Evolutionary conservation across 2,113 vertebrate genomes (phyloP).

Genomic region (Chaetodon trifascialis): DNA sequence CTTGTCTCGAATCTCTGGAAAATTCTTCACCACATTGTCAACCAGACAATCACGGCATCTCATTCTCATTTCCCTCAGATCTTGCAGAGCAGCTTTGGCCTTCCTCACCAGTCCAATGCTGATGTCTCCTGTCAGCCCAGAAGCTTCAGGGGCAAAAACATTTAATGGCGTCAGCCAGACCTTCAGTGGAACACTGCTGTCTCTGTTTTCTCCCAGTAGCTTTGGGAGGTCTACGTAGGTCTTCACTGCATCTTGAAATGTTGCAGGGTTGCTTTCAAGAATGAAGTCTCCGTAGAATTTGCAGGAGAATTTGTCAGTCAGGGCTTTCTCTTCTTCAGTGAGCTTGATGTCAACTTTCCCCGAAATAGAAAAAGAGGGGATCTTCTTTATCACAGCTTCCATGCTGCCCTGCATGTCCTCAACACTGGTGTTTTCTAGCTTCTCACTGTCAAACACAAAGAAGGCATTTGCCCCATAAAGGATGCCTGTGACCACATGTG

Average conservation of each 20-base stretch:
- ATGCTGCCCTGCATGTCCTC: slow-evolving; percentile 5
- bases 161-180: slow-evolving; percentile 32
- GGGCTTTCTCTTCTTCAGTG: background rate
- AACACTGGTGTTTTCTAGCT: background rate
- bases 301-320: slow-evolving; percentile 29
- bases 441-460: slow-evolving; percentile 48
- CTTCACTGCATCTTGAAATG: slow-evolving; percentile 21
- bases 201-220: background rate
- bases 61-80: rapidly evolving
- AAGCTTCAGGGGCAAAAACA: rapidly evolving
- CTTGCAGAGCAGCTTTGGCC: background rate
- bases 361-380: rapidly evolving
- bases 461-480: background rate
- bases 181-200: slow-evolving; percentile 21
- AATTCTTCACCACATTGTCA: background rate
- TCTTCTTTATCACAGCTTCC: slow-evolving; percentile 30
- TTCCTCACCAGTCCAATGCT: background rate
- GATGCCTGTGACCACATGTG: background rate
- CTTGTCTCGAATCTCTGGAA: slow-evolving; percentile 38
- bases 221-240: slow-evolving; percentile 14
- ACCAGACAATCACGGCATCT: slow-evolving; percentile 54
- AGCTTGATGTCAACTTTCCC: background rate
- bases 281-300: slow-evolving; percentile 32
- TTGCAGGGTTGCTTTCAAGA: slow-evolving; percentile 14
- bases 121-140: background rate